Base-by-base conservation (phyloP, 2,888 invertebrate genomes). In the Pandemis corylana region DNA sequence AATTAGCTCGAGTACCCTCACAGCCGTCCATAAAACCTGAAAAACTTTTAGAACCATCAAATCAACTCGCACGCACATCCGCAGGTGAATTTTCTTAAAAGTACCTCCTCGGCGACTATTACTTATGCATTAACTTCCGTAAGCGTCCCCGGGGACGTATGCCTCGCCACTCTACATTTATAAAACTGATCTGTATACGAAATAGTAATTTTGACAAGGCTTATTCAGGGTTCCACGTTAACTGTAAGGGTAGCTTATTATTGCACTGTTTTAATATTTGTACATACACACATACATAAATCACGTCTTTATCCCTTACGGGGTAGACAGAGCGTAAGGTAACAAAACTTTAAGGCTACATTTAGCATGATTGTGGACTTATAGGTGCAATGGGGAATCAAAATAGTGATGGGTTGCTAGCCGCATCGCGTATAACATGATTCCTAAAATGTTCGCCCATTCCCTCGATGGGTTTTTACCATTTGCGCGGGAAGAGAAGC, bases 51-150 rank as follows among this genome's bases (percentile, higher is more conserved):
- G 41, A 46, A 9, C 64, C 41, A 46, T 64, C 64, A 46, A 44
- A 64, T 28, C 59, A 63, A 66, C 66, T 36, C 66, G 51, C 51
- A 66, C 49, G 49, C 46, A 51, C 66, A 13, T 66, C 51, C 76
- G 77, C 80, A 83, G 84, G 84, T 84, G 83, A 85, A 87, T 87
- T 86, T 86, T 83, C 87, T 87, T 89, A 90, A 90, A 89, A 89
- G 89, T 87, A 82, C 84, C 83, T 82, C 89, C 88, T 83, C 85
- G 82, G 79, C 84, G 71, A 92, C 90, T 94, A 95, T 95, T 95
- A 95, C 93, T 95, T 95, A 95, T 95, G 95, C 95, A 95, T 95
- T 94, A 95, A 92, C 89, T 89, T 85, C 90, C 87, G 87, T 94
- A 95, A 95, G 92, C 92, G 94, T 85, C 94, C 95, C 94, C 95